Conservation (phyloP, 2,888 invertebrate genomes). For the Chalcosyrphus nemorum region DNA sequence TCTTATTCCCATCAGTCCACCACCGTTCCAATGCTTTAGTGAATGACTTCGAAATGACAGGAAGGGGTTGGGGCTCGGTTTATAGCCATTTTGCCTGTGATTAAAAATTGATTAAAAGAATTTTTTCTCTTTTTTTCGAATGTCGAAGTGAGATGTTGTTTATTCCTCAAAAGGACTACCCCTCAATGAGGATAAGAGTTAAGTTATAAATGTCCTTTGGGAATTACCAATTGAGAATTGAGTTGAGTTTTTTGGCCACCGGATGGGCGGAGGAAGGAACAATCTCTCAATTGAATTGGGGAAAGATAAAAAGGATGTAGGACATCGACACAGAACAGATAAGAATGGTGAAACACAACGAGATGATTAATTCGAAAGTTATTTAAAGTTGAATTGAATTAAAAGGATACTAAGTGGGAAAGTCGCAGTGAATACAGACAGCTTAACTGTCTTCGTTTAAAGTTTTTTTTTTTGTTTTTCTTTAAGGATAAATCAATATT, state of each 20-base stretch:
- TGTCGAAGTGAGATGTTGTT: slow-evolving; percentile 61
- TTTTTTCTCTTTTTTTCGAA: slow-evolving; percentile 22
- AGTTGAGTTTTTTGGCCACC: not conserved
- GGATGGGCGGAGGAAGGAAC: not conserved
- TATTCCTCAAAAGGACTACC: slow-evolving; percentile 19
- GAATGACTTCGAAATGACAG: not conserved
- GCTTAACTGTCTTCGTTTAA: too few relatives aligned
- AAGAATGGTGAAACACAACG: not conserved
- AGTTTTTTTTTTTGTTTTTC: not conserved
- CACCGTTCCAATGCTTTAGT: not conserved
- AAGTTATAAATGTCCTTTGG: slow-evolving; percentile 43
- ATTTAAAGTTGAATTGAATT: slow-evolving; percentile 47
- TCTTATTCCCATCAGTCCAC: not conserved
- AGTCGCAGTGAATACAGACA: not conserved
- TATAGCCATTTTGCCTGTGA: slow-evolving; percentile 58
- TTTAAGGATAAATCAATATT: too few relatives aligned
- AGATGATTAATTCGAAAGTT: slow-evolving; percentile 49
- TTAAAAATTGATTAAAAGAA: slow-evolving; percentile 68
- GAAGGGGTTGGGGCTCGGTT: slow-evolving; percentile 31
- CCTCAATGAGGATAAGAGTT: not conserved
- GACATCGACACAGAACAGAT: not conserved
- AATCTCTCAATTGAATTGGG: slow-evolving; percentile 29
- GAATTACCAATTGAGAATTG: slow-evolving; percentile 45
- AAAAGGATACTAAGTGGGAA: not conserved
- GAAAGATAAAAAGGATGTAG: slow-evolving; percentile 18